Conservation (phyloP, 2,888 invertebrate species). For the Tiliacea aurago region DNA sequence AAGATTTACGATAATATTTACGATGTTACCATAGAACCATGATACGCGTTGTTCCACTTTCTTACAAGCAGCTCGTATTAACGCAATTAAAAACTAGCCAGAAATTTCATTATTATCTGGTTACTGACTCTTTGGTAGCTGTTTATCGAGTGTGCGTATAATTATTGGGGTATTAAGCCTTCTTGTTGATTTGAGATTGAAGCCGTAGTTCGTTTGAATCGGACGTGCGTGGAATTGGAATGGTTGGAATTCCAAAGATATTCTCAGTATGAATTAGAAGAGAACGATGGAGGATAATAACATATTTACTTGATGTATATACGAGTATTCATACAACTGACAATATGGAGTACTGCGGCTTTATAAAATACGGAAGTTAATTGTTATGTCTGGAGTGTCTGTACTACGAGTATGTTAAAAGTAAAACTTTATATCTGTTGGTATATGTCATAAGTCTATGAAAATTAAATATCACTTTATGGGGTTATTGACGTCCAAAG, state of each 20-base stretch:
- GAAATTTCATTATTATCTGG: constrained; percentile 74
- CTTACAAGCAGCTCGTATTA: constrained; percentile 28
- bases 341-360: not conserved
- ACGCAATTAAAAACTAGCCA: constrained; percentile 67
- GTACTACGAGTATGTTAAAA: not conserved
- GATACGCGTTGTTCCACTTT: constrained; percentile 46
- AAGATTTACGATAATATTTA: constrained; percentile 41
- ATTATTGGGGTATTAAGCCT: constrained; percentile 39
- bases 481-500: not conserved
- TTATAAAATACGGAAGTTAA: not conserved
- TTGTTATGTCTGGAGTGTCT: not conserved
- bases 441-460: not conserved
- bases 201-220: constrained; percentile 20
- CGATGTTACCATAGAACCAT: constrained; percentile 1
- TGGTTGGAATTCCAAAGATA: constrained; percentile 3
- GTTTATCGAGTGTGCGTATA: constrained; percentile 54
- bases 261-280: not conserved
- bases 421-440: not conserved
- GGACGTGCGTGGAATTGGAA: constrained; percentile 38
- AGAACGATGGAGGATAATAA: not conserved
- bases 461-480: not conserved
- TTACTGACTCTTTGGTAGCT: constrained; percentile 62
- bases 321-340: not conserved
- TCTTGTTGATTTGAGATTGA: constrained; percentile 4
- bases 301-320: no score